Base-by-base conservation (phyloP, 2,113 vertebrate genomes). In the Lophotis ruficrista region DNA sequence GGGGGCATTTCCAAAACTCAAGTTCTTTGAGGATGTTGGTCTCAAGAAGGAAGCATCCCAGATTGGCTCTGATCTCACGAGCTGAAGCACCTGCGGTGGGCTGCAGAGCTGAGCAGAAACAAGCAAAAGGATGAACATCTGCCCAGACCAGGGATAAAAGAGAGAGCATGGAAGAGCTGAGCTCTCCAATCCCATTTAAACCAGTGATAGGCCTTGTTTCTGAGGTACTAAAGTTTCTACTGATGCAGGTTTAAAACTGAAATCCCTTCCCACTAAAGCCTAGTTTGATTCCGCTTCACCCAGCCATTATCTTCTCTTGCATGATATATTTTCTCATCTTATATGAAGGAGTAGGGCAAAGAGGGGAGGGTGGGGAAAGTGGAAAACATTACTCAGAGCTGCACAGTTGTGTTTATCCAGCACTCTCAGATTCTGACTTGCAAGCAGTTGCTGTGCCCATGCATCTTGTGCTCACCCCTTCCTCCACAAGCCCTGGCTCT, bases 391-490 rank as follows among this genome's bases (percentile, higher is more conserved):
- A 69, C 45, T 35, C 50, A 38, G 61, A 47, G 30, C 47, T 69
- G n/a, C n/a, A 28, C 12, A 51, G 38, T 33, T 72, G 41, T 27
- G 33, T 58, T 93, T 18, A 43, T 35, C 30, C 71, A 82, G 37
- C 53, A 41, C 0, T 0, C 23, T 58, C 35, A 9, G 14, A 38
- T 18, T n/a, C 20, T 11, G 1, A 0, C 27, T 43, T 53, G 35
- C 53, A 68, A 16, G 58, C 25, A 45, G 2, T 15, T 13, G 3
- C 37, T 31, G 47, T 2, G 17, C 15, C 20, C 12, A 21, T 68
- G 9, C 43, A 33, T 3, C 28, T 10, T 23, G 48, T 43, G 48
- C 70, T 57, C 35, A 15, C 20, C 18, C 45, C 62, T 35, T 25
- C 54, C 31, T 81, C 27, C 71, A 64, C 43, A 24, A 61, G 38